Evolutionary conservation across 2,888 invertebrate species (phyloP).

Genomic region (Pilophorus perplexus): DNA sequence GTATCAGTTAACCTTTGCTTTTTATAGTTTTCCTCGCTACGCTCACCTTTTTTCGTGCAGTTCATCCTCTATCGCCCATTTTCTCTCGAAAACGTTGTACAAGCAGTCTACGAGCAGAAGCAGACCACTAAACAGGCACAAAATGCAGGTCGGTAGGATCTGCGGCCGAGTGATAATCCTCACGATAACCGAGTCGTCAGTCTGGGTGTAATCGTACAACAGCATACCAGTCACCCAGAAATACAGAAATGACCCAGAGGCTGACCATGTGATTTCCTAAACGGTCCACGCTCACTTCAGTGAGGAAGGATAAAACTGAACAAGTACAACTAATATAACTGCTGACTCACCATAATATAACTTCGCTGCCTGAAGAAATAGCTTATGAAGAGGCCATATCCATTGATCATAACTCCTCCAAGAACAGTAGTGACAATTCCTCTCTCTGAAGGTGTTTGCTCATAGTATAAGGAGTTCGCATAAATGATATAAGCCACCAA

Average conservation of each 20-base stretch:
- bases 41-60: background rate
- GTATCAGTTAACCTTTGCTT: too few relatives aligned
- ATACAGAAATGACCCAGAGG: background rate
- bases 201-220: background rate
- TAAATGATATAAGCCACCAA: background rate
- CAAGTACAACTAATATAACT: background rate
- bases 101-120: background rate
- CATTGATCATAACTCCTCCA: constrained; percentile 31
- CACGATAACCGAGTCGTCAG: background rate
- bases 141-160: too few relatives aligned
- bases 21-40: too few relatives aligned
- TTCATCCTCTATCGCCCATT: constrained; percentile 14
- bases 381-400: constrained; percentile 21
- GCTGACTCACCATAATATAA: constrained; percentile 24
- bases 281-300: too few relatives aligned
- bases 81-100: constrained; percentile 22
- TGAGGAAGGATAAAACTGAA: background rate
- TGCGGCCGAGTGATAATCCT: too few relatives aligned
- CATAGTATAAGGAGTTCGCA: background rate
- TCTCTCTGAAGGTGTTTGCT: background rate
- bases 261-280: background rate
- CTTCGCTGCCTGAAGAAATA: constrained; percentile 21
- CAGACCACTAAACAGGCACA: background rate
- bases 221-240: background rate
- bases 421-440: background rate